phyloP scores from a whole-genome alignment of 2,113 vertebrate species.

The Catharus fuscescens region DNA sequence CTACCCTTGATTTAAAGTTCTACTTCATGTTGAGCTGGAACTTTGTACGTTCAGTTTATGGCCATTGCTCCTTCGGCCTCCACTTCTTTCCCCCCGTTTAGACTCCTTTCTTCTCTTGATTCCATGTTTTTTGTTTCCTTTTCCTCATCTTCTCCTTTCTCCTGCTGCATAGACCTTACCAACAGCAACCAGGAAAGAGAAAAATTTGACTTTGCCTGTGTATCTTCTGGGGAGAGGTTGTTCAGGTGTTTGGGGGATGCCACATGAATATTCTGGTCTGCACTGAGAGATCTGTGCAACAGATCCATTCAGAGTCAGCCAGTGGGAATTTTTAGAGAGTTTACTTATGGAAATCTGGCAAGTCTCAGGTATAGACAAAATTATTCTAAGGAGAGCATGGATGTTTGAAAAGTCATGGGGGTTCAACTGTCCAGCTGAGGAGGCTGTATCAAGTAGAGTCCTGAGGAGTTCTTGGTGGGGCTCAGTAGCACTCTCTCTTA shows the following conservation, averaged over 20 bases:
- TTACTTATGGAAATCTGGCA: not conserved
- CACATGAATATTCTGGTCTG: rapidly evolving
- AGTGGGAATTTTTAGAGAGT: not conserved
- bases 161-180: not conserved
- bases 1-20: not conserved
- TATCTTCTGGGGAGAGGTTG: not conserved
- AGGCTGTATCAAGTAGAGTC: not conserved
- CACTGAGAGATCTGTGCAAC: rapidly evolving
- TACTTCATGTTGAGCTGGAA: not conserved
- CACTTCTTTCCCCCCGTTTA: not conserved
- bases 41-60: not conserved
- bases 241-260: not conserved
- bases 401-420: not conserved
- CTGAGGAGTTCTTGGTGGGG: not conserved
- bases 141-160: not conserved
- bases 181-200: not conserved
- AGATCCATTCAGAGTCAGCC: not conserved
- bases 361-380: not conserved
- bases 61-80: not conserved
- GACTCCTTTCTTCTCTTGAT: not conserved
- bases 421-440: not conserved
- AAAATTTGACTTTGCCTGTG: not conserved
- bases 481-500: not conserved
- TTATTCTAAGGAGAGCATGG: not conserved
- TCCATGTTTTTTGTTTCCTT: not conserved